phyloP scores from a whole-genome alignment of 2,113 vertebrate species.

The Bucco capensis region DNA sequence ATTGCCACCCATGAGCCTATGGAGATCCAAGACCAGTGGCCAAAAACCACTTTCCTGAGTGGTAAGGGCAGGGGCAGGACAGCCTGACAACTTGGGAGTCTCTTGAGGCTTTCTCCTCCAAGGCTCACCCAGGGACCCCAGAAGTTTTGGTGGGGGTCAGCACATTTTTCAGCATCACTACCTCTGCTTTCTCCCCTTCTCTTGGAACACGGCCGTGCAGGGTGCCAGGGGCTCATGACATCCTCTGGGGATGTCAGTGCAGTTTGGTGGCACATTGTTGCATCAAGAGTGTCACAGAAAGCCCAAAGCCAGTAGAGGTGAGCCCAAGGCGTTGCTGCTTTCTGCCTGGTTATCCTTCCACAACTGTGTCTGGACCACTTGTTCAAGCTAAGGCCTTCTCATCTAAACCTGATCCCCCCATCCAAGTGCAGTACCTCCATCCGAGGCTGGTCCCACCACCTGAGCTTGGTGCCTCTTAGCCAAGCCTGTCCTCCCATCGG shows the following conservation, averaged over 20 bases:
- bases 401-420: background rate
- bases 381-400: accelerated
- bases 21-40: background rate
- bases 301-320: background rate
- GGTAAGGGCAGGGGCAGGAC: background rate
- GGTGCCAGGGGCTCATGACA: accelerated
- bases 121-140: background rate
- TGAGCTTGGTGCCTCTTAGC: background rate
- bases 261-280: background rate
- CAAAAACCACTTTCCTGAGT: background rate
- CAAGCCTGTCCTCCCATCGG: background rate
- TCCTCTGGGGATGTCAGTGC: background rate
- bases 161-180: background rate
- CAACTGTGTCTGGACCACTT: background rate
- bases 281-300: background rate
- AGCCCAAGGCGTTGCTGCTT: background rate
- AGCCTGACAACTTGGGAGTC: accelerated
- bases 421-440: background rate
- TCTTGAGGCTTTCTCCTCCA: background rate
- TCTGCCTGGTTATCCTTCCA: background rate
- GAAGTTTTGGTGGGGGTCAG: background rate
- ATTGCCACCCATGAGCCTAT: accelerated
- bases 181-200: background rate
- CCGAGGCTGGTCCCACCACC: background rate
- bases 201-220: accelerated